phyloP scores from a whole-genome alignment of 2,797 vertebrate species.

The Crenuchus spilurus region DNA sequence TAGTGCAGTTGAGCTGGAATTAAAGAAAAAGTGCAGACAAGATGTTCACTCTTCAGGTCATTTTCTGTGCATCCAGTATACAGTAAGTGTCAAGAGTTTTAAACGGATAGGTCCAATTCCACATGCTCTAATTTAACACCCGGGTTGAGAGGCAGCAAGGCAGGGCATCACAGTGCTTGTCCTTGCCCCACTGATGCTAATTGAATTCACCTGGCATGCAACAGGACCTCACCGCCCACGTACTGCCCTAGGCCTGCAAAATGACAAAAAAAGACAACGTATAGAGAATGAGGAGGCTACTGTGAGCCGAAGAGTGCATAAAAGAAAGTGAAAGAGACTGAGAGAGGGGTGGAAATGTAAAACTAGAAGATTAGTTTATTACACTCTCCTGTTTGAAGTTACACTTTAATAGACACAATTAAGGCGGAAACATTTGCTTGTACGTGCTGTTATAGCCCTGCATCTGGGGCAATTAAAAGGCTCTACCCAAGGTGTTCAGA shows the following conservation, averaged over 20 bases:
- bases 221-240: slow-evolving; percentile 60
- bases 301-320: not conserved
- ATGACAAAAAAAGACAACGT: slow-evolving; percentile 38
- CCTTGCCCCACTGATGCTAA: slow-evolving; percentile 65
- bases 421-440: slow-evolving; percentile 69
- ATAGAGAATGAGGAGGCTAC: slow-evolving; percentile 34
- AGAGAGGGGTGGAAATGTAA: slow-evolving; percentile 49
- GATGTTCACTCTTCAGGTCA: too few relatives aligned
- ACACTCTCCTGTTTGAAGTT: slow-evolving; percentile 72
- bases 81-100: slow-evolving; percentile 28
- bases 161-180: slow-evolving; percentile 58
- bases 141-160: slow-evolving; percentile 70
- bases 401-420: slow-evolving; percentile 77
- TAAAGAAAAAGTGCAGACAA: not conserved
- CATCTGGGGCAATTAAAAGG: slow-evolving; percentile 80
- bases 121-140: slow-evolving; percentile 74
- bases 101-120: slow-evolving; percentile 39
- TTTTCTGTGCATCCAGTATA: slow-evolving; percentile 25
- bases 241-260: slow-evolving; percentile 45
- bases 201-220: slow-evolving; percentile 77
- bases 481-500: slow-evolving; percentile 76
- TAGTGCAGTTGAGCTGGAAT: not conserved
- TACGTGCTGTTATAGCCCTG: slow-evolving; percentile 68
- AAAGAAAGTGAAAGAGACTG: slow-evolving; percentile 18
- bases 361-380: slow-evolving; percentile 72